Conservation (phyloP, 2,797 vertebrate species). For the Mergus octosetaceus region DNA sequence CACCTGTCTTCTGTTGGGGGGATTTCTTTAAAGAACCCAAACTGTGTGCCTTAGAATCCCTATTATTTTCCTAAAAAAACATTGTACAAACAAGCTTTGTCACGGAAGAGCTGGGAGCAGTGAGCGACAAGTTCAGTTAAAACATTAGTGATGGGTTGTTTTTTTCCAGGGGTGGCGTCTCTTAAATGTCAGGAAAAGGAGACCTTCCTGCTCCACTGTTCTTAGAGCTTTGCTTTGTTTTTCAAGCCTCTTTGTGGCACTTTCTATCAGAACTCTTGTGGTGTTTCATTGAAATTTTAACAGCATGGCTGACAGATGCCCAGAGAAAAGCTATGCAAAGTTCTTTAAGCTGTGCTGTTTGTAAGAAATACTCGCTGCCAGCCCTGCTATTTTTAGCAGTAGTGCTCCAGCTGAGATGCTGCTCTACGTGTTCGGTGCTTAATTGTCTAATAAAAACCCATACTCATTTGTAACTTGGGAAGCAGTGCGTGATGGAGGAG, state of each 20-base stretch:
- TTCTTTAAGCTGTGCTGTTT: conserved; percentile 14
- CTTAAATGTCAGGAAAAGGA: conserved; percentile 79
- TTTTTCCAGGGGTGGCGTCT: conserved; percentile 61
- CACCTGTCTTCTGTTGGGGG: neutral
- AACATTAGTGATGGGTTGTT: neutral
- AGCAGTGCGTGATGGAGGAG: conserved; percentile 40
- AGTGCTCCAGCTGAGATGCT: conserved; percentile 53
- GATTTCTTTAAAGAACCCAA: neutral
- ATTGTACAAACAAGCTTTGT: neutral
- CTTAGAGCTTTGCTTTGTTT: conserved; percentile 65
- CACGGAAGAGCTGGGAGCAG: neutral
- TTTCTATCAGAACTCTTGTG: neutral
- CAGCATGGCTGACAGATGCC: conserved; percentile 20
- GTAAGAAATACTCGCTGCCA: conserved; percentile 2
- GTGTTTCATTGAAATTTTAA: neutral
- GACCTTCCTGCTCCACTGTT: conserved; percentile 73
- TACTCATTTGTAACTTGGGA: conserved; percentile 58
- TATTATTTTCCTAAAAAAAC: neutral
- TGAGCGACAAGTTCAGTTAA: neutral
- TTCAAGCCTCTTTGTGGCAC: conserved; percentile 26
- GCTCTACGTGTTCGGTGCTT: conserved; percentile 72
- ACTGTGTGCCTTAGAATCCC: neutral
- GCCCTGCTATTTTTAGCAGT: conserved; percentile 69
- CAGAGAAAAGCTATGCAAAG: conserved; percentile 1
- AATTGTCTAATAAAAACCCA: conserved; percentile 73